phyloP scores from a whole-genome alignment of 2,888 invertebrate genomes.

The Drosophila pegasa region DNA sequence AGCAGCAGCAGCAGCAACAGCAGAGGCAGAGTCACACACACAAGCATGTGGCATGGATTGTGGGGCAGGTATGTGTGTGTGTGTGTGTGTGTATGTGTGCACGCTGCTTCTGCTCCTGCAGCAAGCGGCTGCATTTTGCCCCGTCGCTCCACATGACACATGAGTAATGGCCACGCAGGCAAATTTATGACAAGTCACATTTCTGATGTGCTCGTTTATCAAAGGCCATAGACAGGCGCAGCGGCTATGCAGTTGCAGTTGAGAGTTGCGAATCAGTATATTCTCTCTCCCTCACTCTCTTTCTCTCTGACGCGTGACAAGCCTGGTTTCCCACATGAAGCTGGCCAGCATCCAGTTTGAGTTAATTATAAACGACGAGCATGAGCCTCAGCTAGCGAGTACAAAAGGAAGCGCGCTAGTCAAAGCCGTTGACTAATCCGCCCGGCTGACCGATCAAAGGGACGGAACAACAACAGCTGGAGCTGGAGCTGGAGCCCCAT shows the following conservation, averaged over 20 bases:
- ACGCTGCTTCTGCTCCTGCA: conserved; percentile 21
- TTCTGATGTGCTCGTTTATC: conserved; percentile 82
- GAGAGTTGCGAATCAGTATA: conserved; percentile 19
- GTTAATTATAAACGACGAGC: conserved; percentile 82
- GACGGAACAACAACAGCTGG: conserved; percentile 27
- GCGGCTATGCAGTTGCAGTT: conserved; percentile 39
- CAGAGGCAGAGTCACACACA: conserved; percentile 32
- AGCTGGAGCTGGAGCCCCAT: conserved; percentile 30
- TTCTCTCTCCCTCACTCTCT: background rate
- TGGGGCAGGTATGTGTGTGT: conserved; percentile 27
- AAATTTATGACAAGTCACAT: conserved; percentile 84
- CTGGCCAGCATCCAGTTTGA: conserved; percentile 60
- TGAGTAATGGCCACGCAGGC: conserved; percentile 83
- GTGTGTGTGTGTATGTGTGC: conserved; percentile 13
- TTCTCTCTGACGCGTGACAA: conserved; percentile 68
- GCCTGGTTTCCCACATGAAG: conserved; percentile 62
- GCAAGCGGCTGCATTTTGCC: conserved; percentile 57
- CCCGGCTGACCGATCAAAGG: conserved; percentile 77
- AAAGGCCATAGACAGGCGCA: conserved; percentile 73
- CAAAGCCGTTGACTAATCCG: conserved; percentile 70
- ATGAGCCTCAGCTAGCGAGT: conserved; percentile 21
- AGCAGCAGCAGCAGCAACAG: conserved; percentile 36
- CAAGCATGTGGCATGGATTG: conserved; percentile 15
- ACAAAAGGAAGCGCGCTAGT: conserved; percentile 62
- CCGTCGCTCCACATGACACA: conserved; percentile 74